Evolutionary conservation across 2,888 invertebrate species (phyloP).

Genomic region (Isotomurus palustris): DNA sequence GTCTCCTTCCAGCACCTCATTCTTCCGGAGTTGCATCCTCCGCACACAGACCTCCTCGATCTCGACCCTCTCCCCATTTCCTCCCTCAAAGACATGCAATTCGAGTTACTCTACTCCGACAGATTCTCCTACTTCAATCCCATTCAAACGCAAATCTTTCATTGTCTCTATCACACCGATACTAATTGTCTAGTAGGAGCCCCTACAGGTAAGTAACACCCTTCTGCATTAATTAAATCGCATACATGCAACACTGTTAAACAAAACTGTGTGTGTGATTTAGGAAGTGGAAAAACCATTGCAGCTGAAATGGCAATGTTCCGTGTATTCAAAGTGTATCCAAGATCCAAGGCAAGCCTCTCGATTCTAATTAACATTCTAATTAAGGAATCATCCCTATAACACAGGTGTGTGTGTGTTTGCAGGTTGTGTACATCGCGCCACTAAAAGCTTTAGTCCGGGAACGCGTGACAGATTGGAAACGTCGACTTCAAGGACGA

Average conservation of each 20-base stretch:
- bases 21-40: conserved; percentile 84
- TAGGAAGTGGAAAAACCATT: conserved; percentile 96
- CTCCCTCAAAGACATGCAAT: conserved; percentile 70
- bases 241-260: too few relatives aligned
- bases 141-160: conserved; percentile 97
- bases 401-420: conserved; percentile 44
- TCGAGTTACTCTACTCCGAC: conserved; percentile 70
- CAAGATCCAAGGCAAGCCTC: conserved; percentile 64
- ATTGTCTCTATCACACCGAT: conserved; percentile 91
- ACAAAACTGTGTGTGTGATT: too few relatives aligned
- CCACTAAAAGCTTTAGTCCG: conserved; percentile 96
- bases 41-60: conserved; percentile 86
- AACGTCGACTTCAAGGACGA: conserved; percentile 65
- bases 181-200: conserved; percentile 80
- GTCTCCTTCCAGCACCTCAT: conserved; percentile 76
- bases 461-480: conserved; percentile 95
- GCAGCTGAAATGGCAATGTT: conserved; percentile 97
- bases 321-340: conserved; percentile 75
- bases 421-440: conserved; percentile 89
- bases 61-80: conserved; percentile 83
- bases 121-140: conserved; percentile 94
- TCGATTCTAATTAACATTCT: too few relatives aligned
- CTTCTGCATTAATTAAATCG: too few relatives aligned
- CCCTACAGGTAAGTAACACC: conserved; percentile 12
- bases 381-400: background rate